Conservation (phyloP, 92 coral and sea anemone species). For the Umimayanthus kanabou region DNA sequence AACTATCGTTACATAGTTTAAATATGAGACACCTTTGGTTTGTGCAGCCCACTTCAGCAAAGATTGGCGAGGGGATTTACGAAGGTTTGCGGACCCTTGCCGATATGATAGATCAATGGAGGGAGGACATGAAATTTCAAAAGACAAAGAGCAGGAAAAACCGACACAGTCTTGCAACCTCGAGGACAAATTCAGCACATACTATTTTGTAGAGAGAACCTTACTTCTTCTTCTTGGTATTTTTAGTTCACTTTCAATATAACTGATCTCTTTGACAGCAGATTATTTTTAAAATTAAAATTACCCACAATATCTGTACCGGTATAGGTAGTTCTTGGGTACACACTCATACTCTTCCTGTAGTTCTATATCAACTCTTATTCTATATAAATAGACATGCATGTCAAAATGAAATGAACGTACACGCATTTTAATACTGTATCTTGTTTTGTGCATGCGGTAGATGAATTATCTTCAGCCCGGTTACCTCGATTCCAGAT, state of each 20-base stretch:
- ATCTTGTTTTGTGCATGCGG: conserved; percentile 2
- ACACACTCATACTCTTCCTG: neutral
- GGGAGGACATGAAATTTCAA: conserved; percentile 69
- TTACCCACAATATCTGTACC: neutral
- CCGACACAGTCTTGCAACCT: conserved; percentile 60
- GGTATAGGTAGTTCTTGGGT: too few relatives aligned
- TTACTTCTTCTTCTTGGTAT: neutral
- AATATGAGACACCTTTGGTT: conserved; percentile 88
- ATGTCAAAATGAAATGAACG: neutral
- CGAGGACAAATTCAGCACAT: conserved; percentile 76
- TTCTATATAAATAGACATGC: neutral
- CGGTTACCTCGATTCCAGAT: neutral
- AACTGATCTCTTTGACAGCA: neutral
- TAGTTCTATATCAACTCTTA: neutral
- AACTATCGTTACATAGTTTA: conserved; percentile 75
- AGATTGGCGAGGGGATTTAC: conserved; percentile 84
- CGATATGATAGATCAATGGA: conserved; percentile 94
- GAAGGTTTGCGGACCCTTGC: conserved; percentile 88
- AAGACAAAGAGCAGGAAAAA: conserved; percentile 60
- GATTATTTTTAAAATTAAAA: neutral
- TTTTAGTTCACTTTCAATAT: neutral
- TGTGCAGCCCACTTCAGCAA: conserved; percentile 93
- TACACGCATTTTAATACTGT: too few relatives aligned
- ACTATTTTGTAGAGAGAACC: conserved; percentile 56
- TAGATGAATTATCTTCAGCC: neutral